Evolutionary conservation across 2,797 vertebrate genomes (phyloP), one percentile per base, ranked within the genome.

Genomic region (Pseudochaenichthys georgianus): DNA sequence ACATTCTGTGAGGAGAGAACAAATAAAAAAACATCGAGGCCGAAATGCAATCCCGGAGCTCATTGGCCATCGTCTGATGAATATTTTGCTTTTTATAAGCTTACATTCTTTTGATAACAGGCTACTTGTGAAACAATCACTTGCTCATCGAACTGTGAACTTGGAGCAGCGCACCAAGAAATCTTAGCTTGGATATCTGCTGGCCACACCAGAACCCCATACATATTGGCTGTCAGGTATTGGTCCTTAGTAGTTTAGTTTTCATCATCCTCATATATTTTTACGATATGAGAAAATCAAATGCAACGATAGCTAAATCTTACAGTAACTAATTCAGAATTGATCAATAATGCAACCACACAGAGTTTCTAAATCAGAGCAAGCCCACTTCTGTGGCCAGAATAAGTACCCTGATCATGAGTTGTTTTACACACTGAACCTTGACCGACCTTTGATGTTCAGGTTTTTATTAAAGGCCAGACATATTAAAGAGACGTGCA

Each of bases 381-480:
- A 47, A 52, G 55, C 38, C 12, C 17, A 38, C 8, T 7, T 62
- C 17, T 66, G 47, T 55, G 58, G n/a, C 21, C 52, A 47, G 67
- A 81, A 64, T 54, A 67, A 75, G 52, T 12, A 43, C 31, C 43
- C 38, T 64, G 77, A 86, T 73, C 3, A 13, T 47, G 48, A 77
- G 53, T 53, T 74, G 82, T 74, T 83, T 82, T 76, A 81, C 74
- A 80, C 83, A 50, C 54, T 16, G 47, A 87, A 79, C 77, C 73
- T 43, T 84, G 66, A 82, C 68, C 57, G 62, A 80, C 77, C 72
- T 77, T 84, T 75, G 38, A 77, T 73, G 68, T 80, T 70, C 55
- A 68, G 81, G 78, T 71, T 89, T 90, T 85, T 83, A 91, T 87
- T 88, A 82, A 84, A 86, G 75, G 70, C 72, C 80, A 80, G 77